Evolutionary conservation across 1,140 invertebrate species (phyloP).

Genomic region (Drosophila guanche): DNA sequence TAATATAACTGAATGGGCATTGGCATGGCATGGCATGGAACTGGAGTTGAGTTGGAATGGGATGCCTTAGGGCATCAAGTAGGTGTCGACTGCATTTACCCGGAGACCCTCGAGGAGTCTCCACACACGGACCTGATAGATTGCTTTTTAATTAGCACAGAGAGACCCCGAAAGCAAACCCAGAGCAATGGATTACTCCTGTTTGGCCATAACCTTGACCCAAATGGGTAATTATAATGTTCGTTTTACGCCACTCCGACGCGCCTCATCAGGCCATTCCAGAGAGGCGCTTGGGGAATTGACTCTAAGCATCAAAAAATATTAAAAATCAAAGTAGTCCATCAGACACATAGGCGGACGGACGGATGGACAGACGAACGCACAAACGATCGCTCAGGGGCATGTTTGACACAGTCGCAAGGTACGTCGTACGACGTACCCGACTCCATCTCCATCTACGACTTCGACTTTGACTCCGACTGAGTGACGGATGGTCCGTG

Average conservation of each 20-base stretch:
- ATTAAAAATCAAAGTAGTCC: slow-evolving; percentile 70
- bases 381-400: slow-evolving; percentile 71
- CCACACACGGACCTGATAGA: slow-evolving; percentile 43
- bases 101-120: slow-evolving; percentile 11
- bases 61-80: slow-evolving; percentile 32
- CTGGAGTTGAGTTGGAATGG: not conserved
- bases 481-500: slow-evolving; percentile 83
- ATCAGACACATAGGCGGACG: slow-evolving; percentile 18
- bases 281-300: slow-evolving; percentile 56
- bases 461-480: slow-evolving; percentile 62
- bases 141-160: slow-evolving; percentile 71
- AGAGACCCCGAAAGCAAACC: not conserved
- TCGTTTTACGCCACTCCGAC: slow-evolving; percentile 45
- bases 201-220: slow-evolving; percentile 69
- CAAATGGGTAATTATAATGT: slow-evolving; percentile 70
- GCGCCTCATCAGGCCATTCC: slow-evolving; percentile 46
- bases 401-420: slow-evolving; percentile 53
- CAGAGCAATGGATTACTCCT: slow-evolving; percentile 36
- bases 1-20: slow-evolving; percentile 45
- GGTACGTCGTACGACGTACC: slow-evolving; percentile 10
- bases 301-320: slow-evolving; percentile 42
- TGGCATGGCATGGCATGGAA: slow-evolving; percentile 2
- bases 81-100: slow-evolving; percentile 51
- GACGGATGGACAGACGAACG: slow-evolving; percentile 13
- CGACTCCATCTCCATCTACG: slow-evolving; percentile 7